A percentile compares a stretch with the other conserved stretches of the same genome.
These are phyloP conservation scores for Chaetura pelagica DNA, from an alignment of 2,113 vertebrate genomes.

Conservation along the genomic window DNA sequence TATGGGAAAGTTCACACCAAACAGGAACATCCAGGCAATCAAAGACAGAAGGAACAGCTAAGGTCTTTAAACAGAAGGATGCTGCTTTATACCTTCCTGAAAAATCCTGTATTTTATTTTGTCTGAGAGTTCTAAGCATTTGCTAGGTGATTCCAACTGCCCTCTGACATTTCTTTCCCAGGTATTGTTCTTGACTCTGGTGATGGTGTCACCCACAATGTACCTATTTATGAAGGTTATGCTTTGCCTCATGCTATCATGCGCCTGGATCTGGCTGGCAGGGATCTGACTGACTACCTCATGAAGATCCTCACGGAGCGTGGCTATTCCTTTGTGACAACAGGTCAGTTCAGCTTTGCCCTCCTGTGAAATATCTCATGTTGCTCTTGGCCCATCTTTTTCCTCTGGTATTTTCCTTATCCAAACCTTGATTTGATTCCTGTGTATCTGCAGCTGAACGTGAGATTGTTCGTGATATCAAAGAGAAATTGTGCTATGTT, in stretches of 20 bases:
- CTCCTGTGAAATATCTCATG: neutral
- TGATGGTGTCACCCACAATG: constrained; percentile 89
- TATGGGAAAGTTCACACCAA: neutral
- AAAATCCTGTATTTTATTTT: neutral
- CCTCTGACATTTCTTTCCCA: constrained; percentile 51
- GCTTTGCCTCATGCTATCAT: constrained; percentile 88
- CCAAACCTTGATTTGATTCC: constrained; percentile 20
- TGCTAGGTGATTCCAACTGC: neutral
- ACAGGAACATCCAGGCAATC: neutral
- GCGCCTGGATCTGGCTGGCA: constrained; percentile 88
- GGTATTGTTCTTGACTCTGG: constrained; percentile 95
- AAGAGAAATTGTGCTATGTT: constrained; percentile 94
- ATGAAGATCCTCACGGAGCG: constrained; percentile 98
- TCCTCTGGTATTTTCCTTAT: neutral
- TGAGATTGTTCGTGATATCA: constrained; percentile 95
- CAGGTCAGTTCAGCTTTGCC: constrained; percentile 76
- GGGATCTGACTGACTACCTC: constrained; percentile 96
- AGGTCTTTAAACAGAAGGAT: neutral
- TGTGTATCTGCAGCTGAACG: constrained; percentile 84
- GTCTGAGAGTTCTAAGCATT: neutral
- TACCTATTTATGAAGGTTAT: constrained; percentile 89
- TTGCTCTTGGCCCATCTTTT: neutral
- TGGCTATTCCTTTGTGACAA: constrained; percentile 95
- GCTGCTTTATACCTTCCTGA: neutral
- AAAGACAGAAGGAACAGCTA: neutral